These are phyloP conservation scores for Oxycera nigricornis DNA, from an alignment of 2,888 invertebrate genomes.

Conservation along the genomic window DNA sequence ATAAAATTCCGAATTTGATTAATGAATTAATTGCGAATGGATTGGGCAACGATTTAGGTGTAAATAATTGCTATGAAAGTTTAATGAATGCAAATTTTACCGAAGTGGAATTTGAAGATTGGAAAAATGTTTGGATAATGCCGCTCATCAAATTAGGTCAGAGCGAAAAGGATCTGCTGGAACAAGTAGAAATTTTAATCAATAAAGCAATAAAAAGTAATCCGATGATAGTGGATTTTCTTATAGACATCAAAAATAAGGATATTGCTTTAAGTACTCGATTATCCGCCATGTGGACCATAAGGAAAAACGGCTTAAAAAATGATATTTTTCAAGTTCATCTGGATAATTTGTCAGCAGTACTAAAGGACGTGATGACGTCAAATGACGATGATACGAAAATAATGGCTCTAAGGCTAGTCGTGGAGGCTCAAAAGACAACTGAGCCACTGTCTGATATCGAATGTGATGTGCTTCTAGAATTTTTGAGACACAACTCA, in stretches of 20 bases:
- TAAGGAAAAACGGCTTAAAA: slow-evolving; percentile 63
- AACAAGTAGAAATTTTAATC: slow-evolving; percentile 54
- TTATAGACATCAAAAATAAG: slow-evolving; percentile 50
- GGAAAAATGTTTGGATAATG: slow-evolving; percentile 65
- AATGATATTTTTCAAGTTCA: slow-evolving; percentile 56
- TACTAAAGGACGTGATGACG: slow-evolving; percentile 66
- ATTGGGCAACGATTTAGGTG: slow-evolving; percentile 61
- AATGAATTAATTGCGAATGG: slow-evolving; percentile 50
- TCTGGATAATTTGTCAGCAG: slow-evolving; percentile 60
- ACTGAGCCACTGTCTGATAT: slow-evolving; percentile 69
- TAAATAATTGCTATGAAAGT: slow-evolving; percentile 65
- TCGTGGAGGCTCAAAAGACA: slow-evolving; percentile 77
- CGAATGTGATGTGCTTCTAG: slow-evolving; percentile 71
- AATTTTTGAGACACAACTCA: slow-evolving; percentile 73
- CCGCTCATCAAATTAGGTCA: slow-evolving; percentile 48
- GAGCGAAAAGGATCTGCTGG: slow-evolving; percentile 49
- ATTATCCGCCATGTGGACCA: slow-evolving; percentile 57
- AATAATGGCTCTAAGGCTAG: slow-evolving; percentile 70
- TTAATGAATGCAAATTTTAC: slow-evolving; percentile 64
- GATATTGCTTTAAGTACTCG: slow-evolving; percentile 55
- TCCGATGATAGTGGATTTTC: slow-evolving; percentile 50
- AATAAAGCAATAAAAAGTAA: slow-evolving; percentile 57
- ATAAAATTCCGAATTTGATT: slow-evolving; percentile 52
- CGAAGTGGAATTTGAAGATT: slow-evolving; percentile 57
- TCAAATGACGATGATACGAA: slow-evolving; percentile 67